Conservation (phyloP, 92 coral and sea anemone genomes). For the Porites lobata region DNA sequence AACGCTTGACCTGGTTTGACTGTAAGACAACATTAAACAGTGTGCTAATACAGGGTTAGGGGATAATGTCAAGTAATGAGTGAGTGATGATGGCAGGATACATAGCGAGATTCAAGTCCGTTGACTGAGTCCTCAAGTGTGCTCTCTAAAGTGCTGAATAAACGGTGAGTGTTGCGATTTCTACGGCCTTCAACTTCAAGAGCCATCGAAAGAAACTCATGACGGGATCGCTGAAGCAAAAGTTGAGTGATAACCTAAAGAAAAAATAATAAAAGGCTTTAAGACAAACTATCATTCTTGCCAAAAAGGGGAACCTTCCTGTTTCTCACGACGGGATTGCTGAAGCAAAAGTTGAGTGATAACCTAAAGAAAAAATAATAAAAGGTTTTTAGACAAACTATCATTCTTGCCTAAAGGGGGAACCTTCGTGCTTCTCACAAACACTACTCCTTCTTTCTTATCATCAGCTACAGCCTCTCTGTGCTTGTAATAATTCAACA, state of each 20-base stretch:
- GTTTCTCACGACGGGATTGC: constrained; percentile 84
- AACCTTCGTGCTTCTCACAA: too few species aligned
- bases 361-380: constrained; percentile 59
- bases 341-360: constrained; percentile 91
- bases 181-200: constrained; percentile 92
- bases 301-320: too few species aligned
- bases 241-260: constrained; percentile 90
- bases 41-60: not conserved
- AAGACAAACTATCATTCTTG: not conserved
- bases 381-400: not conserved
- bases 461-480: too few species aligned
- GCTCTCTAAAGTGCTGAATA: constrained; percentile 84
- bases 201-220: constrained; percentile 89
- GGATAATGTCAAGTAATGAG: not conserved
- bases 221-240: constrained; percentile 91
- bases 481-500: too few species aligned
- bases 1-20: too few species aligned
- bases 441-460: too few species aligned
- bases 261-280: not conserved
- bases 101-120: constrained; percentile 69
- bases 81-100: constrained; percentile 66
- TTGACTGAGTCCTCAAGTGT: constrained; percentile 70
- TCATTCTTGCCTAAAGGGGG: too few species aligned
- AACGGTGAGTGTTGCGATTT: constrained; percentile 89
- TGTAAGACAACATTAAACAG: too few species aligned